Percentiles rank a stretch among this genome's conserved stretches.
Conservation (phyloP, 2,797 vertebrate species). For the Sebastes umbrosus region DNA sequence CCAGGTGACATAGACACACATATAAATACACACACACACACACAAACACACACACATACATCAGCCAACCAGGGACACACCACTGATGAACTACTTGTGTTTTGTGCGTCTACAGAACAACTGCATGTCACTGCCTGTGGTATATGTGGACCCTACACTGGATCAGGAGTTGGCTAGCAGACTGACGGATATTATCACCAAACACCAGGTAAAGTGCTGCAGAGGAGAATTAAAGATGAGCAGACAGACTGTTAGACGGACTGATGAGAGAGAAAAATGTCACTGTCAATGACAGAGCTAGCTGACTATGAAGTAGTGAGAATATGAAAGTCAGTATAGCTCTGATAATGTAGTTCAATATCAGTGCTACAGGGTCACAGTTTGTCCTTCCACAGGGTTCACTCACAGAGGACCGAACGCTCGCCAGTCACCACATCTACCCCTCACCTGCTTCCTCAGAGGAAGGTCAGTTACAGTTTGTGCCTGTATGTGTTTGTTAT, state of each 20-base stretch:
- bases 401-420: slow-evolving; percentile 89
- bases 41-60: background rate
- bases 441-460: slow-evolving; percentile 84
- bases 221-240: background rate
- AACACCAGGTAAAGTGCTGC: slow-evolving; percentile 88
- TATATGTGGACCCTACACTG: slow-evolving; percentile 91
- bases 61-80: background rate
- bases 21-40: background rate
- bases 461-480: slow-evolving; percentile 82
- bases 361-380: slow-evolving; percentile 12
- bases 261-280: background rate
- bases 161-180: slow-evolving; percentile 90
- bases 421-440: slow-evolving; percentile 92
- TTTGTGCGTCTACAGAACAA: slow-evolving; percentile 85
- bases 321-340: background rate
- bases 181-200: slow-evolving; percentile 89
- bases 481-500: background rate
- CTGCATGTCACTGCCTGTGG: slow-evolving; percentile 89
- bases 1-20: slow-evolving; percentile 82
- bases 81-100: background rate
- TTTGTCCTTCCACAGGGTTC: slow-evolving; percentile 82
- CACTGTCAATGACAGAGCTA: background rate
- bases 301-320: background rate
- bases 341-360: background rate
- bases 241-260: background rate